Evolutionary conservation across 2,113 vertebrate genomes (phyloP).

Genomic region (Synchiropus splendidus): DNA sequence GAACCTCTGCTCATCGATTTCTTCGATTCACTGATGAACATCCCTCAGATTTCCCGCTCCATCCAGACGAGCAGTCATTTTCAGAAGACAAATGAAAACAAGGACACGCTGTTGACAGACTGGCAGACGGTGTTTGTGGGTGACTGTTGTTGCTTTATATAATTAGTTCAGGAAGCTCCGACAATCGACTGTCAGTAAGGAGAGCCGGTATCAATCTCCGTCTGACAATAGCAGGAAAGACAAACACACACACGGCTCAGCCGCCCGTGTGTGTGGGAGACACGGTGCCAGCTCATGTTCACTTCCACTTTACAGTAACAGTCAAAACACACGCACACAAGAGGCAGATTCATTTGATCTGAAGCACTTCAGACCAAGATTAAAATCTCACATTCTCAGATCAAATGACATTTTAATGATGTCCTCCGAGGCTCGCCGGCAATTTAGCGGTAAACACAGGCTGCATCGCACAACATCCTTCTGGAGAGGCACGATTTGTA

Average conservation of each 20-base stretch:
- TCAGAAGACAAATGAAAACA: too few relatives aligned
- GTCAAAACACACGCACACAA: too few relatives aligned
- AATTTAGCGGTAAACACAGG: conserved; percentile 20
- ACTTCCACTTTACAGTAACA: conserved; percentile 6
- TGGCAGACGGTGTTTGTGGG: conserved; percentile 70
- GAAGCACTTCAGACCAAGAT: too few relatives aligned
- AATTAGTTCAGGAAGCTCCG: conserved; percentile 97
- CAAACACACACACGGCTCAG: conserved; percentile 30
- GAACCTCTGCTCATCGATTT: too few relatives aligned
- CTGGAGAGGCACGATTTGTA: too few relatives aligned
- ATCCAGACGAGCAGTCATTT: too few relatives aligned
- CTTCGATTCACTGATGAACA: too few relatives aligned
- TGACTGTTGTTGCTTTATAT: conserved; percentile 97
- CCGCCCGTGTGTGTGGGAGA: too few relatives aligned
- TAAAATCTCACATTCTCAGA: conserved; percentile 14
- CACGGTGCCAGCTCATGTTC: conserved; percentile 12
- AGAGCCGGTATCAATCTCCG: conserved; percentile 91
- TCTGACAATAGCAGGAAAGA: conserved; percentile 96
- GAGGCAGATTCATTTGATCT: too few relatives aligned
- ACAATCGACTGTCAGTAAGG: conserved; percentile 97
- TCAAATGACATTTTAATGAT: conserved; percentile 27
- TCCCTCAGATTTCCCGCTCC: too few relatives aligned
- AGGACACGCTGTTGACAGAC: neutral
- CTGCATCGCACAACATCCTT: too few relatives aligned
- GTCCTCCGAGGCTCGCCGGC: conserved; percentile 7